A percentile compares a stretch with the other conserved stretches of the same genome.
These are phyloP conservation scores for Reinhardtius hippoglossoides DNA, from an alignment of 2,113 vertebrate species.

Conservation along the genomic window DNA sequence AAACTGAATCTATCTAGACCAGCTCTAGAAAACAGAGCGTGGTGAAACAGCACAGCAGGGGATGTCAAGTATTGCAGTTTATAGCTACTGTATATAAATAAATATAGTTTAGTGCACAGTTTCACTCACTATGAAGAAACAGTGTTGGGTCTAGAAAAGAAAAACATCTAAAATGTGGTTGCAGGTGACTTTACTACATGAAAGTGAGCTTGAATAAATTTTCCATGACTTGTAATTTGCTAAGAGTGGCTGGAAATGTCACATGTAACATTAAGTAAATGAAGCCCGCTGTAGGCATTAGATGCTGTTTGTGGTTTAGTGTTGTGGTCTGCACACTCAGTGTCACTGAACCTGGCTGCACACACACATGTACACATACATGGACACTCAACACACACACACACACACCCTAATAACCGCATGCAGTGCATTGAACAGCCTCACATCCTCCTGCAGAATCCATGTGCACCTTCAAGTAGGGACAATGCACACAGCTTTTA, in stretches of 20 bases:
- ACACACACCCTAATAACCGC: constrained; percentile 7
- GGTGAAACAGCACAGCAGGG: too few species aligned
- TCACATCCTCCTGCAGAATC: constrained; percentile 10
- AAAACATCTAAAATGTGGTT: too few species aligned
- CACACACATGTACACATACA: constrained; percentile 10
- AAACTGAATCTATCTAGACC: too few species aligned
- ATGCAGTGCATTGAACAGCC: constrained; percentile 6
- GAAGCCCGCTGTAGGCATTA: neutral
- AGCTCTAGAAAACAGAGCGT: too few species aligned
- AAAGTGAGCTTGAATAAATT: constrained; percentile 14
- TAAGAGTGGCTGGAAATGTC: constrained; percentile 37
- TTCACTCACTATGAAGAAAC: too few species aligned
- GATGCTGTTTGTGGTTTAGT: constrained; percentile 19
- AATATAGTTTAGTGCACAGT: too few species aligned
- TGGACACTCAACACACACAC: neutral
- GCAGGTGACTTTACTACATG: neutral
- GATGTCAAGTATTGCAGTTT: too few species aligned
- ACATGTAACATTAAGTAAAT: constrained; percentile 36
- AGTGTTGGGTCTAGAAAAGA: too few species aligned
- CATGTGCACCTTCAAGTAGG: constrained; percentile 14
- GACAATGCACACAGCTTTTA: constrained; percentile 42
- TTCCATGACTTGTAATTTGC: constrained; percentile 20
- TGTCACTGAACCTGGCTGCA: constrained; percentile 1
- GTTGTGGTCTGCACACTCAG: constrained; percentile 19
- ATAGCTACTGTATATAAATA: too few species aligned